Conservation (phyloP, 2,888 invertebrate species). For the Timema cristinae region DNA sequence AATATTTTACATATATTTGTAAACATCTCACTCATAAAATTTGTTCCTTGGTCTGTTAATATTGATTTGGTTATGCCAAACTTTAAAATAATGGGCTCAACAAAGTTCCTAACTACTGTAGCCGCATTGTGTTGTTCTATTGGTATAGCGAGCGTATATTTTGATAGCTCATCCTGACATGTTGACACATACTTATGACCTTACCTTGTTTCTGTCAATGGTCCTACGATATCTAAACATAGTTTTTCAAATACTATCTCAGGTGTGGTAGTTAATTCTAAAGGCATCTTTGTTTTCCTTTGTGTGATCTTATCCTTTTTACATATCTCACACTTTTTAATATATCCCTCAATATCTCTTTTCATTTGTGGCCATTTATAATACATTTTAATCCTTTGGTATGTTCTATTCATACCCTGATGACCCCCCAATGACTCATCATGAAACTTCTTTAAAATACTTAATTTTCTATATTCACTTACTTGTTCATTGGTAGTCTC, state of each 20-base stretch:
- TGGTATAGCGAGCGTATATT: not conserved
- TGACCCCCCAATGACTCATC: no score
- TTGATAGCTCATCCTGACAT: not conserved
- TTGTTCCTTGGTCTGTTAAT: not conserved
- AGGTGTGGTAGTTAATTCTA: constrained; percentile 4
- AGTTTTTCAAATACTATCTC: not conserved
- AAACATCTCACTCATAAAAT: constrained; percentile 14
- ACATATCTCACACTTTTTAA: not conserved
- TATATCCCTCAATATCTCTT: not conserved
- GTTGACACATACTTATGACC: not conserved
- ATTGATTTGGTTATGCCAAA: not conserved
- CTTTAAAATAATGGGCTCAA: not conserved
- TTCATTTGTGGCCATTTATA: not conserved
- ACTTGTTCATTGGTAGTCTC: no score
- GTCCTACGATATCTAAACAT: not conserved
- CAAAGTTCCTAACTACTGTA: not conserved
- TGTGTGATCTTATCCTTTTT: not conserved
- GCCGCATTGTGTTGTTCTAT: not conserved
- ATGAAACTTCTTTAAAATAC: constrained; percentile 1
- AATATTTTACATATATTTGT: no score
- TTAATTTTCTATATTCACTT: not conserved
- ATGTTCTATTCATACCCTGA: not conserved
- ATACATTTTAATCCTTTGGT: not conserved
- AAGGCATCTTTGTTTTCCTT: no score
- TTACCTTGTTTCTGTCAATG: not conserved